Evolutionary conservation across 2,113 vertebrate genomes (phyloP), one percentile per base, ranked within the genome.

Genomic region (Clupea harengus): DNA sequence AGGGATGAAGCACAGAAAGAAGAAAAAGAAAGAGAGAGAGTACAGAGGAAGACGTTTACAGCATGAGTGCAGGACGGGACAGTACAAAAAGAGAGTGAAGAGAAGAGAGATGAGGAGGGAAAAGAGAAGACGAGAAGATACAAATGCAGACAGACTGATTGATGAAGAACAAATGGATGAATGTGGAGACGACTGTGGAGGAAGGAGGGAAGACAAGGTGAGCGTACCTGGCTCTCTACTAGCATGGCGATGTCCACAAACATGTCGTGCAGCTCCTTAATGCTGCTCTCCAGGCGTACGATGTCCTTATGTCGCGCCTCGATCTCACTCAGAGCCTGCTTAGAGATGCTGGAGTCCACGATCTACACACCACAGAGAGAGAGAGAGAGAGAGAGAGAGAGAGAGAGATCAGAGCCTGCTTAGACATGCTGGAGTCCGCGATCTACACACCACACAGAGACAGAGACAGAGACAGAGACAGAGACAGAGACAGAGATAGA

Each of bases 231-330:
- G 88, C 96, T 99, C 94, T 99, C 98, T 89, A 99, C 98, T 89
- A 99, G 94, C 98, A 99, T 98, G 91, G 98, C 98, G 0, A 99
- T 98, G 94, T 99, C 97, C 88, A 98, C 95, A 20, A 99, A 99
- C 98, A 99, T 99, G 88, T 99, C 97, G 0, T 99, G 98, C 3
- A 99, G 95, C 91, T 99, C 97, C 92, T 96, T 99, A 94, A 99
- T 98, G 95, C 98, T 99, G 91, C 97, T 99, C 91, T 99, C 98
- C 91, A 99, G 95, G 84, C 96, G 92, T 84, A 99, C 95, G 0
- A 99, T 99, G 94, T 99, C 98, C 94, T 97, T 98, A 94, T 99
- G 98, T 85, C 98, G 93, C 6, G 97, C 93, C 92, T 99, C 98
- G 2, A 99, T 99, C 94, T 99, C 98, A 32, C 94, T 99, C 87